These are phyloP conservation scores for Varecia variegata DNA, from an alignment of 2,797 vertebrate genomes.

Conservation along the genomic window DNA sequence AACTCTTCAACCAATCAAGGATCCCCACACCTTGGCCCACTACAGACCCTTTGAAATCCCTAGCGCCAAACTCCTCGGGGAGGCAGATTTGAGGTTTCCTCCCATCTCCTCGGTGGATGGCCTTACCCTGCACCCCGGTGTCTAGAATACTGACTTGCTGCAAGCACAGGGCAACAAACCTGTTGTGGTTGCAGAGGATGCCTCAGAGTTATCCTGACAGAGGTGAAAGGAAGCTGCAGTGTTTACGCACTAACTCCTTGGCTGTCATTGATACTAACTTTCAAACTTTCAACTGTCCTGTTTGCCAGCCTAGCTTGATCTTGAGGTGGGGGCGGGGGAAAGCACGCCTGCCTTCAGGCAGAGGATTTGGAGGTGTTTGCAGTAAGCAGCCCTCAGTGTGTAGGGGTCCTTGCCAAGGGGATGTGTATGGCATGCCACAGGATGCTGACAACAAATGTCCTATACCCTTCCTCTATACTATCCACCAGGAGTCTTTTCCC, in stretches of 20 bases:
- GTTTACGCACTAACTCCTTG: background rate
- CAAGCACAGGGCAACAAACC: too few relatives aligned
- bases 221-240: background rate
- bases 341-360: too few relatives aligned
- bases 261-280: background rate
- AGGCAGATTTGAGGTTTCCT: too few relatives aligned
- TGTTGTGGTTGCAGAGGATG: background rate
- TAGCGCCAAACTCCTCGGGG: too few relatives aligned
- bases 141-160: too few relatives aligned
- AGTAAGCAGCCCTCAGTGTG: background rate
- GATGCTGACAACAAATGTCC: background rate
- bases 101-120: too few relatives aligned
- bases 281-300: background rate
- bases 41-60: too few relatives aligned
- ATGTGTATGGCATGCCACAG: background rate
- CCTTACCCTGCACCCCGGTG: too few relatives aligned
- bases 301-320: background rate
- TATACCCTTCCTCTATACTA: too few relatives aligned
- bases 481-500: background rate
- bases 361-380: background rate
- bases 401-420: background rate
- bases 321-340: rapidly evolving
- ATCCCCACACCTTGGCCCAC: too few relatives aligned
- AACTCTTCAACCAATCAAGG: too few relatives aligned
- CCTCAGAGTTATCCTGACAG: background rate